phyloP scores from a whole-genome alignment of 2,888 invertebrate genomes.

The Andrena haemorrhoa region DNA sequence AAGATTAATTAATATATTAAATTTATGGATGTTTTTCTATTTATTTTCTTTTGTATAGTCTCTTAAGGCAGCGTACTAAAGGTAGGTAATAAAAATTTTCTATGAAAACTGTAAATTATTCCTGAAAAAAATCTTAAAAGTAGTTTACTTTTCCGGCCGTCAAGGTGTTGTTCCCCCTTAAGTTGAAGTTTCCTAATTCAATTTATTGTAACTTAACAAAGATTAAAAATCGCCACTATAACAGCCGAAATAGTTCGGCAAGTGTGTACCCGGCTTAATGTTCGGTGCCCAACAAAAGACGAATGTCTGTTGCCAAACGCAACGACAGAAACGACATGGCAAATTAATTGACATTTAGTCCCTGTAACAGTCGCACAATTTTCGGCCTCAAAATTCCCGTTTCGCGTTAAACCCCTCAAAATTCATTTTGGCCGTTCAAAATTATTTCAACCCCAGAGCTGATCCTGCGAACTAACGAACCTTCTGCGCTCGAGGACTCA shows the following conservation, averaged over 20 bases:
- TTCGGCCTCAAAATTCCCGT: neutral
- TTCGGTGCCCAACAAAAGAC: slow-evolving; percentile 17
- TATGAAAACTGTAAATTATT: no score
- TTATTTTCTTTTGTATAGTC: no score
- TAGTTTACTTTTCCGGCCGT: no score
- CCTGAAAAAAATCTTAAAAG: no score
- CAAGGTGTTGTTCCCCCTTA: no score
- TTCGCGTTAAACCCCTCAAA: neutral
- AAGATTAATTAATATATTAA: no score
- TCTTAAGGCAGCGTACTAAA: no score
- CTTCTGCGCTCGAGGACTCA: neutral
- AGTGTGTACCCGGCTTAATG: neutral
- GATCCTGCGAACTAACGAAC: neutral
- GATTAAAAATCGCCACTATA: no score
- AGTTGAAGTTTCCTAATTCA: no score
- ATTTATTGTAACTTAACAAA: no score
- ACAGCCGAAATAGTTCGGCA: neutral
- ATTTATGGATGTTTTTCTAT: no score
- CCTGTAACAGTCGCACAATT: neutral
- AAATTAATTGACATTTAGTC: neutral
- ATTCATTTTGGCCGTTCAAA: slow-evolving; percentile 3
- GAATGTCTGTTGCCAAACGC: slow-evolving; percentile 26
- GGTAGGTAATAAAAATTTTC: no score
- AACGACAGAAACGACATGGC: slow-evolving; percentile 14
- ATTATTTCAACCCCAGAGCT: neutral